These are phyloP conservation scores for Acinonyx jubatus DNA, from an alignment of 2,113 vertebrate genomes.

Conservation along the genomic window DNA sequence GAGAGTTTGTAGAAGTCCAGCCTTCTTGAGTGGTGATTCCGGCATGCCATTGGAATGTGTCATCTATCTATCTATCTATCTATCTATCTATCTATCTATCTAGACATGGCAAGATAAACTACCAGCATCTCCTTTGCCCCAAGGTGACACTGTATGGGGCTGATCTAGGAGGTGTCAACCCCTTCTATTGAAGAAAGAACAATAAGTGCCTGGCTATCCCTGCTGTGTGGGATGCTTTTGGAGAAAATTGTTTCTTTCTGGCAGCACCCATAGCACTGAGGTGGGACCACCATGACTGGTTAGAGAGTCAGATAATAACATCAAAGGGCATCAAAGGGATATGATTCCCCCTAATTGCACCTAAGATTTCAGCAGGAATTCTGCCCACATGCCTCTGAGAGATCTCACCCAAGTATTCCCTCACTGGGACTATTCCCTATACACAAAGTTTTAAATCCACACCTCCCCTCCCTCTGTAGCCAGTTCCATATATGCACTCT, in stretches of 20 bases:
- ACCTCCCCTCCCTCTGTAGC: neutral
- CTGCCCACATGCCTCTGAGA: neutral
- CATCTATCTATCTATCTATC: neutral
- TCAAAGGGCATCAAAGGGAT: neutral
- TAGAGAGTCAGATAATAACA: neutral
- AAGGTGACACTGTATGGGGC: neutral
- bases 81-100: neutral
- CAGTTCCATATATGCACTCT: neutral
- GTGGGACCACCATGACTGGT: neutral
- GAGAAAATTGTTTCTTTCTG: neutral
- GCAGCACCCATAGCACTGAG: neutral
- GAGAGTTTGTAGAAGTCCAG: neutral
- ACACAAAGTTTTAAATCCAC: neutral
- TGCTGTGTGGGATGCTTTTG: neutral
- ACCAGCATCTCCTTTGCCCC: neutral
- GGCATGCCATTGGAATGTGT: neutral
- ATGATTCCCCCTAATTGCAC: neutral
- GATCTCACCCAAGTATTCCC: neutral
- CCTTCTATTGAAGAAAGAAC: neutral
- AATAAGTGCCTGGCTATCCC: neutral
- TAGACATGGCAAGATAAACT: neutral
- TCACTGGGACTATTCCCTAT: neutral
- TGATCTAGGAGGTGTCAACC: neutral
- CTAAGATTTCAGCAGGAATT: neutral
- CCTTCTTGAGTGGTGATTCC: neutral